Conservation (phyloP, 2,113 vertebrate species). For the Casuarius casuarius region DNA sequence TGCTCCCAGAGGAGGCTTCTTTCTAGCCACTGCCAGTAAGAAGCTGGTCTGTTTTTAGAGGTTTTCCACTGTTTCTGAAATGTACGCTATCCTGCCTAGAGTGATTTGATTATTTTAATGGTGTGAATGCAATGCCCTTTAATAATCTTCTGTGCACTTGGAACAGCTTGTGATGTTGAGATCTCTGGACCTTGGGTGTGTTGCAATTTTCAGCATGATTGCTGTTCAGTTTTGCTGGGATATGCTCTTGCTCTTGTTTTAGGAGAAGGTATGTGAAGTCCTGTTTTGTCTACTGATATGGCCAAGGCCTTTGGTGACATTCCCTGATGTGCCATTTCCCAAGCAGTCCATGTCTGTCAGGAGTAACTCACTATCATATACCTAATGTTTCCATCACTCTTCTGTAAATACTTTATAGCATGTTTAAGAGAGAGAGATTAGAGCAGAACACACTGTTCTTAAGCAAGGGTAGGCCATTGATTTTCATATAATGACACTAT, state of each 20-base stretch:
- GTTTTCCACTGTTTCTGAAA: background rate
- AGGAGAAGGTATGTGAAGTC: background rate
- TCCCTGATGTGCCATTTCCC: background rate
- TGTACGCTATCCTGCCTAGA: background rate
- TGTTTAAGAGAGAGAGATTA: background rate
- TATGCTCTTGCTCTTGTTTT: background rate
- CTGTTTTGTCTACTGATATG: background rate
- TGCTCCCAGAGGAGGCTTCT: background rate
- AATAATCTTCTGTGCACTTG: background rate
- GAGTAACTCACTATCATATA: rapidly evolving
- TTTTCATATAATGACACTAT: background rate
- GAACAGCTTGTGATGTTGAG: rapidly evolving
- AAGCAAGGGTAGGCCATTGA: background rate
- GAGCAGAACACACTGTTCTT: conserved; percentile 11
- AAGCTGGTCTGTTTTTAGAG: background rate
- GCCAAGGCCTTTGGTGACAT: background rate
- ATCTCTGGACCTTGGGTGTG: background rate
- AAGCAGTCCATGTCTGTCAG: background rate
- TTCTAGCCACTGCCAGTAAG: background rate
- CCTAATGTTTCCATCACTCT: background rate
- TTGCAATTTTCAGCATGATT: background rate
- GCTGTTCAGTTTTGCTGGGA: background rate
- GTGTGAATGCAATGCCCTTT: background rate
- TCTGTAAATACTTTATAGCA: background rate
- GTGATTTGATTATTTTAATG: background rate